Base-by-base conservation (phyloP, 2,888 invertebrate genomes). In the Stictocephala bisonia region DNA sequence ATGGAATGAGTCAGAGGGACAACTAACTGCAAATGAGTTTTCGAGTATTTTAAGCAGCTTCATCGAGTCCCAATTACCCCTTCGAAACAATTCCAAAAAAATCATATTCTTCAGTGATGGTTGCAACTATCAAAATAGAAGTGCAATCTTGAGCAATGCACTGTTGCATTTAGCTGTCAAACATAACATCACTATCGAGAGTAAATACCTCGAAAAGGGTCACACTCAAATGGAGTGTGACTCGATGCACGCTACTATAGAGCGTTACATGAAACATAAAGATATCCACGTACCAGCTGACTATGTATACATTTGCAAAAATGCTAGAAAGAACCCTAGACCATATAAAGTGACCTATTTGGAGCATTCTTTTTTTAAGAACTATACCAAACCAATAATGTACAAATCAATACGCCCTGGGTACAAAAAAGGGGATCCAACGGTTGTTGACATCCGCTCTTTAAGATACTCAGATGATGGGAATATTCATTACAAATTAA, bases 151-250 rank as follows among this genome's bases (percentile, higher is more conserved):
- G 50, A 67, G 67, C 48, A 67, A 67, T 27, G 67, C 67, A 24
- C 48, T 67, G 24, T 44, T 67, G 18, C 15, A 44, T 48, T 22
- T 67, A 41, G 44, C 66, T n/a, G 24, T 41, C 15, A 26, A 40
- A 26, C 1, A 22, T 2, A 20, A 67, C 13, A 67, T 48, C 27
- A 44, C 67, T 67, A 67, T 26, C 15, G 67, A 48, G 27, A 67
- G 67, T 13, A 67, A 67, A 44, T 48, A 67, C 18, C 29, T 67
- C 3, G 48, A 44, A 67, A 67, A 67, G 27, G 58, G 15, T 40
- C 71, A 58, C 58, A 71, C 58, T 15, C 71, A 71, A 58, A 71
- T 71, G 58, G 71, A 71, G 18, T 41, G 48, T 18, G 60, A 71
- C 58, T 41, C 41, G 7, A 44, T 60, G 26, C 48, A 71, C 18